Conservation (phyloP, 2,888 invertebrate species). For the Automeris io region DNA sequence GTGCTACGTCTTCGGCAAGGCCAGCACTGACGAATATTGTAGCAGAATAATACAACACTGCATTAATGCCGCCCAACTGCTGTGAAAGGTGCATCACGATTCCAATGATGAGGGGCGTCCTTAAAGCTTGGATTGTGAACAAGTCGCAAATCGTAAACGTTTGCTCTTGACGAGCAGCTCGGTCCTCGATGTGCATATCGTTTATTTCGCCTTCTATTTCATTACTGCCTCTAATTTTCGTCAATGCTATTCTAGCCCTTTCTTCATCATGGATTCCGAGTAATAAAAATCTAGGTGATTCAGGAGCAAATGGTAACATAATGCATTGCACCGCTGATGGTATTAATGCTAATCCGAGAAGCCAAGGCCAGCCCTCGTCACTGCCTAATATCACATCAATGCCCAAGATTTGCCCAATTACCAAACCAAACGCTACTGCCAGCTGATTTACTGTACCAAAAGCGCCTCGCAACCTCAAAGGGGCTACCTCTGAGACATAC, state of each 20-base stretch:
- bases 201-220: conserved; percentile 68
- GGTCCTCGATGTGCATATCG: conserved; percentile 67
- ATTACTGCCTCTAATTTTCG: conserved; percentile 49
- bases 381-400: conserved; percentile 67
- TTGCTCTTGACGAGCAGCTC: conserved; percentile 55
- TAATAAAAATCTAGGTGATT: conserved; percentile 64
- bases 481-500: conserved; percentile 70
- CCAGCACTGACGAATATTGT: conserved; percentile 80
- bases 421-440: conserved; percentile 65
- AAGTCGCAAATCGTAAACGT: conserved; percentile 59
- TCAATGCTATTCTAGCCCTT: conserved; percentile 45
- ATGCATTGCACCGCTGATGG: conserved; percentile 56
- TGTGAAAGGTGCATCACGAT: conserved; percentile 72
- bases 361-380: conserved; percentile 63
- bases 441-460: conserved; percentile 71
- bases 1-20: conserved; percentile 74
- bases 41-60: conserved; percentile 84
- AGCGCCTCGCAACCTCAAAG: conserved; percentile 58
- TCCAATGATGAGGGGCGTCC: conserved; percentile 64
- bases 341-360: conserved; percentile 60
- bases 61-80: conserved; percentile 70
- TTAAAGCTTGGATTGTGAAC: conserved; percentile 43
- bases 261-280: conserved; percentile 59
- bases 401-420: conserved; percentile 61
- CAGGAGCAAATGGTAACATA: conserved; percentile 61